phyloP scores from a whole-genome alignment of 53 echinoderm and acorn worm species.

The Echinometra lucunter region DNA sequence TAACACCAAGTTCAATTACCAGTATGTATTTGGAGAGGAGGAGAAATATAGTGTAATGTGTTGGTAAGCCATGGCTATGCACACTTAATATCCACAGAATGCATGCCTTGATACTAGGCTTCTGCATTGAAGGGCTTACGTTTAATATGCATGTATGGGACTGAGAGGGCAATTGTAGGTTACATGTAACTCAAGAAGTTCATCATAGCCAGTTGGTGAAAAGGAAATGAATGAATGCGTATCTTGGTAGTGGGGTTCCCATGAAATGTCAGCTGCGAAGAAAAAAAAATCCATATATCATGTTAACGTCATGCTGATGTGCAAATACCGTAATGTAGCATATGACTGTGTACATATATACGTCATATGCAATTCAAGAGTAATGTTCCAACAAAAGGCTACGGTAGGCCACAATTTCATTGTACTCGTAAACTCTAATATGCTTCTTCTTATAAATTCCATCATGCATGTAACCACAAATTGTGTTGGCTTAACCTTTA shows the following conservation, averaged over 20 bases:
- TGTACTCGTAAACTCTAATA: background rate
- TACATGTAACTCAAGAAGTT: background rate
- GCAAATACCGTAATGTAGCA: background rate
- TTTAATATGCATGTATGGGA: background rate
- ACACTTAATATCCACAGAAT: background rate
- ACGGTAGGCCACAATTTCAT: too few relatives aligned
- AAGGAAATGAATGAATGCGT: conserved; percentile 4
- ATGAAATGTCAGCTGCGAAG: background rate
- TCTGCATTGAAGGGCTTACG: background rate
- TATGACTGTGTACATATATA: background rate
- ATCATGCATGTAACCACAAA: too few relatives aligned
- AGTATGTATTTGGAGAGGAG: background rate
- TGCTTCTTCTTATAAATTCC: too few relatives aligned
- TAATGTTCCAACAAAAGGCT: background rate
- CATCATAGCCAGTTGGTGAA: background rate
- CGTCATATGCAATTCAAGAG: background rate
- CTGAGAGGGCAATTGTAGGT: background rate
- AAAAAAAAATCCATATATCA: background rate
- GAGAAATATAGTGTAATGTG: background rate
- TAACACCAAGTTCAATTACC: background rate
- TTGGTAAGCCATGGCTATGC: background rate
- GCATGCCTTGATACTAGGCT: background rate
- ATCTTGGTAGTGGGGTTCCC: background rate
- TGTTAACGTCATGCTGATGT: background rate
- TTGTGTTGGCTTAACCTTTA: too few relatives aligned